These are phyloP conservation scores for Plagodis dolabraria DNA, from an alignment of 2,888 invertebrate genomes.

Conservation along the genomic window DNA sequence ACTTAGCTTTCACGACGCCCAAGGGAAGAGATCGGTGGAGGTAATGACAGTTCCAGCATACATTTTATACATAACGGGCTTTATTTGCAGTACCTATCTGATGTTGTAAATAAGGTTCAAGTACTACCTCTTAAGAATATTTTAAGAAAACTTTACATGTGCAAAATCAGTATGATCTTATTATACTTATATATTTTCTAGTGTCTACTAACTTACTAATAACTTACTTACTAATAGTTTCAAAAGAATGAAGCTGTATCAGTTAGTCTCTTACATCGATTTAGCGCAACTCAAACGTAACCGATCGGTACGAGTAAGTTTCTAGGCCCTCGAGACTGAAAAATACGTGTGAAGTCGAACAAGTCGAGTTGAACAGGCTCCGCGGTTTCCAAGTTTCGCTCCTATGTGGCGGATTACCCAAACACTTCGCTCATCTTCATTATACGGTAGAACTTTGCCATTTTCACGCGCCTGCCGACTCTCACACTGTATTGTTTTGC, in stretches of 20 bases:
- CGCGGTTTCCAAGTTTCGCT: constrained; percentile 68
- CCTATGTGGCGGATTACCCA: constrained; percentile 69
- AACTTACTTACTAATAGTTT: no score
- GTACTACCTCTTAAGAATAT: no score
- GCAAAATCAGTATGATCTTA: no score
- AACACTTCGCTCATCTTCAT: constrained; percentile 76
- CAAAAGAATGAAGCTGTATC: background rate
- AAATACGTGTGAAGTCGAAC: constrained; percentile 52
- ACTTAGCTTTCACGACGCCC: no score
- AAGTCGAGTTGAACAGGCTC: constrained; percentile 37
- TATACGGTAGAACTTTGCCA: constrained; percentile 74
- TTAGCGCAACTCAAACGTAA: constrained; percentile 9
- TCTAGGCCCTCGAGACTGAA: constrained; percentile 29
- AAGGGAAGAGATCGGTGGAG: no score
- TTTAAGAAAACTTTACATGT: no score
- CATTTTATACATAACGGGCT: no score
- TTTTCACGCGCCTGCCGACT: constrained; percentile 67
- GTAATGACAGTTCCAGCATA: no score
- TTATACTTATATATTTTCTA: no score
- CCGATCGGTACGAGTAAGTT: constrained; percentile 10
- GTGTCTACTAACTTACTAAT: background rate
- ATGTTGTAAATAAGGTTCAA: no score
- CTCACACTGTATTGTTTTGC: constrained; percentile 60
- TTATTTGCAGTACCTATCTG: no score
- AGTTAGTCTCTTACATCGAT: background rate